These are phyloP conservation scores for Macroramphosus scolopax DNA, from an alignment of 2,797 vertebrate species.

Conservation along the genomic window DNA sequence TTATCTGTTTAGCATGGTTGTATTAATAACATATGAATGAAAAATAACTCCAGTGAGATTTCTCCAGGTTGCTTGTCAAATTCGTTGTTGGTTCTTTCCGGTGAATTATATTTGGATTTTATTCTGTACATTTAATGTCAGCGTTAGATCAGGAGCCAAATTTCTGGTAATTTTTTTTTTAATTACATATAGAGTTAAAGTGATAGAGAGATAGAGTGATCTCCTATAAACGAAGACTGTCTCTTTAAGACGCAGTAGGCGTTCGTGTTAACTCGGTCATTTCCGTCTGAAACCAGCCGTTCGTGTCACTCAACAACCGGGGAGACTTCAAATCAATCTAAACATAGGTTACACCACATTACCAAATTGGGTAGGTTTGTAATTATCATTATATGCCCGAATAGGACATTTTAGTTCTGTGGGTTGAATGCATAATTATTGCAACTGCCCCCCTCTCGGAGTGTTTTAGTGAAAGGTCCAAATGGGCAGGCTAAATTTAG, in stretches of 20 bases:
- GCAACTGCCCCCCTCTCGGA: not conserved
- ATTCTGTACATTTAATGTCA: no score
- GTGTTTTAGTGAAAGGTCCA: not conserved
- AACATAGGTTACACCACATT: conserved; percentile 35
- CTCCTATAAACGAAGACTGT: not conserved
- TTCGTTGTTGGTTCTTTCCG: no score
- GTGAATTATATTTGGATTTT: no score
- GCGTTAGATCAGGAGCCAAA: no score
- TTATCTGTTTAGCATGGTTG: no score
- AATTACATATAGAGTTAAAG: no score
- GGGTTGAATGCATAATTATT: fast-evolving
- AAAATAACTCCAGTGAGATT: no score
- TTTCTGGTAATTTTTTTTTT: no score
- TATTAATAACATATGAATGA: no score
- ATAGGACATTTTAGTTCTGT: not conserved
- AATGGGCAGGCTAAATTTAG: conserved; percentile 72
- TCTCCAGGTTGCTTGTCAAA: no score
- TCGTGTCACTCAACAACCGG: conserved; percentile 77
- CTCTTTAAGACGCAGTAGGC: conserved; percentile 66
- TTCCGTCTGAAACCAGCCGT: conserved; percentile 73
- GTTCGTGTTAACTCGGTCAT: conserved; percentile 49
- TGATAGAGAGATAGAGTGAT: no score
- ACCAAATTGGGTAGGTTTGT: conserved; percentile 67
- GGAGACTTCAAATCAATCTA: conserved; percentile 58
- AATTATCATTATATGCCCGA: not conserved